These are phyloP conservation scores for Pogonomyrmex californicus DNA, from an alignment of 1,140 invertebrate genomes.

Conservation along the genomic window DNA sequence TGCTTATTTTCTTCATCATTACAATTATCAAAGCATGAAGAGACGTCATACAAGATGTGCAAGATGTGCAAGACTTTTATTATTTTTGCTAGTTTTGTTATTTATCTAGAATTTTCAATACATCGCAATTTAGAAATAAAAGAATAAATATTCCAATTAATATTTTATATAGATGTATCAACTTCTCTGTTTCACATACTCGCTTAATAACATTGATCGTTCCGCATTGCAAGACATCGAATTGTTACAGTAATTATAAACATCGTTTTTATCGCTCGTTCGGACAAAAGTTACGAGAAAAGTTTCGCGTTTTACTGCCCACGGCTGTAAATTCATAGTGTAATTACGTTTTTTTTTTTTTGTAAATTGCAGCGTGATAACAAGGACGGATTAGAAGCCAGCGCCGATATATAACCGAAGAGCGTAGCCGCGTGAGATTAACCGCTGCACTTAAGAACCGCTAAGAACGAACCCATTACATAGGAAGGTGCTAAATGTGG, in stretches of 20 bases:
- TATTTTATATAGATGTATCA: too few species aligned
- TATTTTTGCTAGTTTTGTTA: too few species aligned
- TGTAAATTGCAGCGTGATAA: constrained; percentile 42
- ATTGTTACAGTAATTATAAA: neutral
- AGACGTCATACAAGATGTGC: neutral
- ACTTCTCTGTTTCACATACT: neutral
- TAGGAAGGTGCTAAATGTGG: constrained; percentile 62
- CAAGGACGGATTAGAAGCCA: constrained; percentile 59
- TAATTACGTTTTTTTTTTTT: constrained; percentile 37
- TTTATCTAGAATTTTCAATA: too few species aligned
- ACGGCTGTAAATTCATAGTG: constrained; percentile 34
- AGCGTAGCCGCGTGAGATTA: constrained; percentile 25
- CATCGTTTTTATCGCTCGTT: neutral
- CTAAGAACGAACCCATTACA: constrained; percentile 58
- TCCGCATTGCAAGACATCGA: neutral
- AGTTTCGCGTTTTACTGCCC: neutral
- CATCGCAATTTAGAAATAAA: too few species aligned
- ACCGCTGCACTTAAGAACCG: constrained; percentile 53
- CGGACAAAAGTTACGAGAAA: too few species aligned
- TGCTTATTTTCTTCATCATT: neutral
- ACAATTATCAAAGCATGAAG: neutral
- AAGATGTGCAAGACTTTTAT: too few species aligned
- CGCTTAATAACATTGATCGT: neutral
- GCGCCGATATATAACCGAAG: constrained; percentile 34
- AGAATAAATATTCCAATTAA: too few species aligned